A percentile compares a stretch with the other conserved stretches of the same genome.
Conservation (phyloP, 2,797 vertebrate genomes). For the Trachurus trachurus region DNA sequence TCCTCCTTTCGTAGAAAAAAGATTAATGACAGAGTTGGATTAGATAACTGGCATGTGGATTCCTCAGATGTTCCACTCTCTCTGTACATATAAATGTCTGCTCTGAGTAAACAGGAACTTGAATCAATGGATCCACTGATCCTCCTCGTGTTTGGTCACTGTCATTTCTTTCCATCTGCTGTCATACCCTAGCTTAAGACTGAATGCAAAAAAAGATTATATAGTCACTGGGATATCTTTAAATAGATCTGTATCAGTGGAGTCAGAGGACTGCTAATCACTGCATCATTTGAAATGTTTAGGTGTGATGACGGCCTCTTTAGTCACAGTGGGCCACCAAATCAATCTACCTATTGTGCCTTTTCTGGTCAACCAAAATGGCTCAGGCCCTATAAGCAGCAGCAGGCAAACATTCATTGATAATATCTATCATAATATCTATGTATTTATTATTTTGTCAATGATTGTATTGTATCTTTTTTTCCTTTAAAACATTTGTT, state of each 20-base stretch:
- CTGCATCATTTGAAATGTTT: background rate
- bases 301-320: background rate
- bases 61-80: constrained; percentile 22
- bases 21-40: constrained; percentile 10
- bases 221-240: background rate
- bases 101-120: constrained; percentile 3
- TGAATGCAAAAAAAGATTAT: background rate
- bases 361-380: background rate
- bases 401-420: background rate
- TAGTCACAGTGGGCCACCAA: background rate
- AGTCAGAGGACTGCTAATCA: background rate
- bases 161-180: constrained; percentile 21
- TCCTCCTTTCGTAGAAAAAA: constrained; percentile 21
- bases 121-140: constrained; percentile 10
- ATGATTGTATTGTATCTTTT: background rate
- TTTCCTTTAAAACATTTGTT: background rate
- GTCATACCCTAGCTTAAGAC: background rate
- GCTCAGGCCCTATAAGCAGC: background rate
- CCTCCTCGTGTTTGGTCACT: background rate
- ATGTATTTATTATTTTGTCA: background rate
- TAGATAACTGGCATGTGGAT: constrained; percentile 12
- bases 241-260: background rate
- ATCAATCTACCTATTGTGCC: background rate
- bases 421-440: no score
- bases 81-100: constrained; percentile 7